Evolutionary conservation across 2,888 invertebrate genomes (phyloP).

Genomic region (Mythimna albipuncta): DNA sequence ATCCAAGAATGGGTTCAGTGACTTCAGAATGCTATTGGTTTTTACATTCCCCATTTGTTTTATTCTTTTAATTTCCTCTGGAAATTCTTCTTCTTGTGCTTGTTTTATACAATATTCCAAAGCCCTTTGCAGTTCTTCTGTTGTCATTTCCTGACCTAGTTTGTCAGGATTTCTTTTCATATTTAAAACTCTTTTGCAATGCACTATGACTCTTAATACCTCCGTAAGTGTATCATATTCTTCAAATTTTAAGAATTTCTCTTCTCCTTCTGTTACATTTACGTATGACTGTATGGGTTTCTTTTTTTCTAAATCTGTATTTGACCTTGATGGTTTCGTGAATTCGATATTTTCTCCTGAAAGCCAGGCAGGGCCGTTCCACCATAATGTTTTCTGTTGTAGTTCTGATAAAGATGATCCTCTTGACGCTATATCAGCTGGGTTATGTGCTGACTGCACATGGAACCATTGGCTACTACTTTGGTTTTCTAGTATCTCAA

Average conservation of each 20-base stretch:
- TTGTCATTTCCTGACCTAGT: constrained; percentile 29
- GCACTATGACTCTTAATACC: no score
- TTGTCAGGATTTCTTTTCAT: constrained; percentile 29
- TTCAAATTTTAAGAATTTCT: constrained; percentile 30
- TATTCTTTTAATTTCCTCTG: constrained; percentile 25
- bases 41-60: constrained; percentile 32
- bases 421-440: constrained; percentile 59
- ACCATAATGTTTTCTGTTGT: constrained; percentile 44
- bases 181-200: constrained; percentile 49
- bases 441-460: constrained; percentile 52
- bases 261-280: constrained; percentile 16
- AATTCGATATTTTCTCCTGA: constrained; percentile 33
- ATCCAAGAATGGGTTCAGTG: constrained; percentile 58
- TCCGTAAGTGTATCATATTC: constrained; percentile 31
- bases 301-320: constrained; percentile 46
- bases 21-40: constrained; percentile 43
- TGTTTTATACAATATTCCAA: constrained; percentile 44
- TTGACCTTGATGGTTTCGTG: constrained; percentile 19
- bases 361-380: constrained; percentile 58
- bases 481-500: constrained; percentile 49
- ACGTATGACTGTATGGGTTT: constrained; percentile 25
- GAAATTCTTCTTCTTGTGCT: constrained; percentile 40
- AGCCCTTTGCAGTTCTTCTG: constrained; percentile 47
- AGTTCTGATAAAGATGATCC: constrained; percentile 42
- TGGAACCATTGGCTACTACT: constrained; percentile 48